Conservation (phyloP, 2,113 vertebrate species). For the Dicrurus megarhynchus region DNA sequence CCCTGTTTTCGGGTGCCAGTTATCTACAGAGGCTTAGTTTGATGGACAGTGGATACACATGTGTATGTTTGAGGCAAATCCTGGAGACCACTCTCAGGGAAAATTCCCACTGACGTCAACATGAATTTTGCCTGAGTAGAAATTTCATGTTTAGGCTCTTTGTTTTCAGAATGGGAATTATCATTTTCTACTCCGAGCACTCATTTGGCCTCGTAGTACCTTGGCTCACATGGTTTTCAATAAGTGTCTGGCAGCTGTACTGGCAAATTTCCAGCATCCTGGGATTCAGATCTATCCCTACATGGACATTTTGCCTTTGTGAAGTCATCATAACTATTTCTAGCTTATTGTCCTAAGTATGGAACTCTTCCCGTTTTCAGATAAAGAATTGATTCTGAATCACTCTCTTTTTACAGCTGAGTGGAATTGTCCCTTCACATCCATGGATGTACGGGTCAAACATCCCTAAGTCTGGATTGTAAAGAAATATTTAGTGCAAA, state of each 20-base stretch:
- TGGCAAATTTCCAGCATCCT: constrained; percentile 12
- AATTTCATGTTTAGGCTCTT: neutral
- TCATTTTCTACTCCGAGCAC: neutral
- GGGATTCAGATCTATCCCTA: constrained; percentile 19
- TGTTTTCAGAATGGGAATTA: constrained; percentile 28
- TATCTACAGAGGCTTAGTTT: neutral
- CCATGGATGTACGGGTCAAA: neutral
- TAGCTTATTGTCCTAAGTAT: constrained; percentile 16
- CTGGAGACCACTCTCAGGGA: neutral
- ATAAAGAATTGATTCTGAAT: neutral
- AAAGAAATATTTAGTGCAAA: neutral
- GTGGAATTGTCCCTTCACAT: neutral
- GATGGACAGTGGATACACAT: neutral
- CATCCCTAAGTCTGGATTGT: neutral
- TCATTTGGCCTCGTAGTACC: constrained; percentile 39
- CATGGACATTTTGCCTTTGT: constrained; percentile 41
- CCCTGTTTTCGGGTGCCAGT: too few species aligned
- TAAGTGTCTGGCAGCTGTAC: constrained; percentile 58
- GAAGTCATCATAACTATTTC: constrained; percentile 31
- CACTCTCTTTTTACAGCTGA: neutral
- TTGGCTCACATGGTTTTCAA: constrained; percentile 55
- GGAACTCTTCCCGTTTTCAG: constrained; percentile 2
- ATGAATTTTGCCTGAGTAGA: neutral
- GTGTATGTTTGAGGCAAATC: neutral
- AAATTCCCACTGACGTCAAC: neutral